Percentiles rank a stretch among this genome's conserved stretches.
These are phyloP conservation scores for Rallus crepitans DNA, from an alignment of 2,797 vertebrate species.

Conservation along the genomic window DNA sequence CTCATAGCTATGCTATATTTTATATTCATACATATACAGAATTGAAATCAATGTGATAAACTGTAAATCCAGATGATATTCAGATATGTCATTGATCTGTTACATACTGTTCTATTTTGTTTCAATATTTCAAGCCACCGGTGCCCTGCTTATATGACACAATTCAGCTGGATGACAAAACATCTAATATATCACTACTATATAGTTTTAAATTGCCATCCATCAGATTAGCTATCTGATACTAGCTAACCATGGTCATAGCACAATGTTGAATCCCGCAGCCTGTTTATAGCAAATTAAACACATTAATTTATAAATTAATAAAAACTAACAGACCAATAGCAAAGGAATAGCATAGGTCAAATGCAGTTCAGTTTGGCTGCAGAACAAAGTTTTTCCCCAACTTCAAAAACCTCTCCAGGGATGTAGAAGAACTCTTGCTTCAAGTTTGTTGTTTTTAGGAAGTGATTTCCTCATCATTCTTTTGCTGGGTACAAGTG, in stretches of 20 bases:
- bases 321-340: neutral
- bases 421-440: neutral
- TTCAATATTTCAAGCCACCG: neutral
- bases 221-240: neutral
- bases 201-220: neutral
- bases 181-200: neutral
- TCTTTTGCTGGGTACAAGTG: neutral
- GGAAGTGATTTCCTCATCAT: neutral
- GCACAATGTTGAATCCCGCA: neutral
- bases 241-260: neutral
- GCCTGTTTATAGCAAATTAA: neutral
- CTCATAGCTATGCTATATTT: neutral
- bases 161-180: neutral
- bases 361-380: neutral
- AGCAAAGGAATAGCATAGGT: neutral
- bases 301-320: neutral
- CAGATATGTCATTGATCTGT: neutral
- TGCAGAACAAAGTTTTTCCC: neutral
- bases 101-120: neutral
- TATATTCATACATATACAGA: neutral
- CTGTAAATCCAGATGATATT: neutral
- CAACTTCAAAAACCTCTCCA: neutral
- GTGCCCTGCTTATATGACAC: neutral
- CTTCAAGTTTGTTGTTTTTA: constrained; percentile 2
- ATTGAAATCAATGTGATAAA: neutral